These are phyloP conservation scores for Brachionus paranguensis DNA, from an alignment of 1,140 invertebrate species.

Conservation along the genomic window DNA sequence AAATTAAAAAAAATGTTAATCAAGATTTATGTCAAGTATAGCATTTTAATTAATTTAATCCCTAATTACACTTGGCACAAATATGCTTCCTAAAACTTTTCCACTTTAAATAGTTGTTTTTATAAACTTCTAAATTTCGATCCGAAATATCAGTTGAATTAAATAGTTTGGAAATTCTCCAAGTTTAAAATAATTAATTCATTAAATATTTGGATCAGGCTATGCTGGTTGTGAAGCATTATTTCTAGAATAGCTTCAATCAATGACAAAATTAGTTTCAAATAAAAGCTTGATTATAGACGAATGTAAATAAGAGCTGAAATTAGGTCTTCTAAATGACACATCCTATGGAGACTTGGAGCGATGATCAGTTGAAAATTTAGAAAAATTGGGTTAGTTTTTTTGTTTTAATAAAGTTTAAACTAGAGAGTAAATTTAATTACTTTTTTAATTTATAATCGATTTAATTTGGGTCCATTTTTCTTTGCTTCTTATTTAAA, in stretches of 20 bases:
- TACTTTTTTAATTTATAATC: too few species aligned
- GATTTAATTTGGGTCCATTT: neutral
- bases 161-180: neutral
- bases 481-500: neutral
- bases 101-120: neutral
- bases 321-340: neutral
- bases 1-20: neutral
- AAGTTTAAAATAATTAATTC: neutral
- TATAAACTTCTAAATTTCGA: neutral
- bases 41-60: neutral
- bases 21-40: neutral
- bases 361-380: neutral
- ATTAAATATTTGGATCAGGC: neutral
- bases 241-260: neutral
- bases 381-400: neutral
- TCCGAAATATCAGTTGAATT: neutral
- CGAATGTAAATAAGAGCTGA: neutral
- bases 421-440: too few species aligned
- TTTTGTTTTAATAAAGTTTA: neutral
- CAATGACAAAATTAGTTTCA: neutral
- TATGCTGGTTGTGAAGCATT: neutral
- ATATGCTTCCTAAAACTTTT: neutral
- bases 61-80: neutral
- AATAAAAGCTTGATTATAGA: neutral
- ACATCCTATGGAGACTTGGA: neutral